These are phyloP conservation scores for Brachyopa scutellaris DNA, from an alignment of 2,888 invertebrate genomes.

Conservation along the genomic window DNA sequence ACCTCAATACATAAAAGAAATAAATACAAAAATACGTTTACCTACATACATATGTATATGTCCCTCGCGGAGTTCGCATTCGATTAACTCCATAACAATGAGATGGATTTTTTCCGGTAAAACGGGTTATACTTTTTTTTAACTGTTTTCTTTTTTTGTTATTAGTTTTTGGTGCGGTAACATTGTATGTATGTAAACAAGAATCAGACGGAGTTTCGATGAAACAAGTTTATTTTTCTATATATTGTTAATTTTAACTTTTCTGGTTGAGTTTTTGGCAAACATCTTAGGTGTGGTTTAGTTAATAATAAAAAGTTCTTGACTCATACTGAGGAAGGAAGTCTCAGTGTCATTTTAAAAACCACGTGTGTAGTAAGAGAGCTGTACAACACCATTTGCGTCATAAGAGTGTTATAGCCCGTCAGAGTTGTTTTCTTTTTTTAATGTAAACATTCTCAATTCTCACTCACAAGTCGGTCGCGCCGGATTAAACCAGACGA, in stretches of 20 bases:
- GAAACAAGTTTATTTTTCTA: slow-evolving; percentile 58
- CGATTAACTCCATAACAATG: slow-evolving; percentile 72
- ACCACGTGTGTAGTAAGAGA: slow-evolving; percentile 40
- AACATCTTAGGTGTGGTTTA: slow-evolving; percentile 59
- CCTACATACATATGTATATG: slow-evolving; percentile 58
- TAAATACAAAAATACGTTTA: slow-evolving; percentile 62
- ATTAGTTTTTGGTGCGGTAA: slow-evolving; percentile 67
- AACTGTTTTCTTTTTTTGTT: slow-evolving; percentile 61
- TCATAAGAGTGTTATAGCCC: slow-evolving; percentile 22
- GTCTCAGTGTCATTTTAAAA: slow-evolving; percentile 30
- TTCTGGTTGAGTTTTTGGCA: slow-evolving; percentile 37
- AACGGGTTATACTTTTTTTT: slow-evolving; percentile 67
- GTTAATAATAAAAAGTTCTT: slow-evolving; percentile 20
- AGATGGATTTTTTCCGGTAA: slow-evolving; percentile 72
- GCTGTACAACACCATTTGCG: slow-evolving; percentile 22
- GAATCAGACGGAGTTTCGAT: slow-evolving; percentile 52
- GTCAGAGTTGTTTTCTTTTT: neutral
- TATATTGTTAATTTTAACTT: neutral
- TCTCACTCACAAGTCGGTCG: slow-evolving; percentile 44
- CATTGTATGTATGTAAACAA: slow-evolving; percentile 45
- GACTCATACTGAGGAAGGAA: slow-evolving; percentile 41
- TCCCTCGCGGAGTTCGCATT: slow-evolving; percentile 68
- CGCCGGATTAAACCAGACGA: slow-evolving; percentile 40
- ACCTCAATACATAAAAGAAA: too few species aligned
- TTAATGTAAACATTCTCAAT: slow-evolving; percentile 28